Evolutionary conservation across 2,113 vertebrate genomes (phyloP), one percentile per base, ranked within the genome.

Genomic region (Dascyllus trimaculatus): DNA sequence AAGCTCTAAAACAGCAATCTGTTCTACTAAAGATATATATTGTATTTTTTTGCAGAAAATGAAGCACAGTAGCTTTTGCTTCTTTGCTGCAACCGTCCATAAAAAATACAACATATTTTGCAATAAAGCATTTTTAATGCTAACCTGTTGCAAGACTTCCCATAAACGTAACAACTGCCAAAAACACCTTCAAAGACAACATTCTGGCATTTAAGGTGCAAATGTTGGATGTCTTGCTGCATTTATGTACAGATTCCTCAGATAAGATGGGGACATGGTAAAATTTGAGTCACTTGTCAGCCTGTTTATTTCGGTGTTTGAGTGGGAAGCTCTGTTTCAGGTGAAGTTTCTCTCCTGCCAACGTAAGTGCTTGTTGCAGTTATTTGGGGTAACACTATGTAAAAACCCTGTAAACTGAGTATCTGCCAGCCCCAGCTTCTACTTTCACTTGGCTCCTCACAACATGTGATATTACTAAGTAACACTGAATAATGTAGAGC

Each of bases 401-500:
- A 54, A 68, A n/a, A 84, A 82, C 58, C 84, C 35, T 85, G 77
- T 13, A 80, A 76, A 85, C 59, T 48, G 51, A 85, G 71, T 76
- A 85, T 81, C 75, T 81, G 81, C 78, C 78, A 49, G 35, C 73
- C 85, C 62, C 8, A 61, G 72, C 75, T 59, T 77, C 45, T 45
- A 65, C 76, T 75, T 76, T 57, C 54, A 66, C 75, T 69, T 71
- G 69, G 81, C 77, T 75, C 32, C 57, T 48, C 54, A 53, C 62
- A 73, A 78, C 68, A 83, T 81, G 71, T 71, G 77, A 77, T 72
- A 81, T 85, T 71, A 79, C 66, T 48, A 86, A 88, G 83, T 74
- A 82, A 76, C 88, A 56, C 81, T 79, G 89, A 84, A 88, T 88
- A 78, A 86, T 77, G 18, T 68, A 66, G 49, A 82, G 70, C 25